These are phyloP conservation scores for Aspidapion aeneum DNA, from an alignment of 2,888 invertebrate genomes.

Conservation along the genomic window DNA sequence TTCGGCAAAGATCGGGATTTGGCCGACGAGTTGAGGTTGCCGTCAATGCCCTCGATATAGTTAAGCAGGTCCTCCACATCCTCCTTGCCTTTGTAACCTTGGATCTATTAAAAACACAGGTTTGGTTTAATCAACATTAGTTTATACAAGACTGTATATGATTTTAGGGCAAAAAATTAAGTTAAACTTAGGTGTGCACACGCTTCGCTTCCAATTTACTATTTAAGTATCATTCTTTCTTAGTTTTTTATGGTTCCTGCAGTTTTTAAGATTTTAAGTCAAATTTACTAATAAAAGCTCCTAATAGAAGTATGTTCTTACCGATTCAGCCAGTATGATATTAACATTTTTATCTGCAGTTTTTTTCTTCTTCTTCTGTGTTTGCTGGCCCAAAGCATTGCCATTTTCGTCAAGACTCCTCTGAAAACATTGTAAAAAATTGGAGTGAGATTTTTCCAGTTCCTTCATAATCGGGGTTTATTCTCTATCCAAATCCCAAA, in stretches of 20 bases:
- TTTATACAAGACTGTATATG: too few species aligned
- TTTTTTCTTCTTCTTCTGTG: constrained; percentile 59
- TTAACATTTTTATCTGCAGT: constrained; percentile 49
- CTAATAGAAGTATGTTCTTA: too few species aligned
- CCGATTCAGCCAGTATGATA: constrained; percentile 47
- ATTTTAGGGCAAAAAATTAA: constrained; percentile 1
- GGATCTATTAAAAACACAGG: constrained; percentile 49
- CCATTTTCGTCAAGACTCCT: constrained; percentile 75
- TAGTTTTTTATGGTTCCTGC: too few species aligned
- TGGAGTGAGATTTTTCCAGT: background rate
- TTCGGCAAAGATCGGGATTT: constrained; percentile 35
- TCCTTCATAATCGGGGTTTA: background rate
- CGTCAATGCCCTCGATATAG: constrained; percentile 71
- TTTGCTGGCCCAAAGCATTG: constrained; percentile 61
- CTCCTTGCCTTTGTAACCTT: constrained; percentile 73
- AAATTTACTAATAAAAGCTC: too few species aligned
- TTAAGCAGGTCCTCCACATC: constrained; percentile 73
- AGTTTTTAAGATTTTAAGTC: too few species aligned
- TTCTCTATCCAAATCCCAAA: too few species aligned
- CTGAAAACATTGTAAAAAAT: constrained; percentile 44
- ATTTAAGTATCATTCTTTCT: too few species aligned
- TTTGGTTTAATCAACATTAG: too few species aligned
- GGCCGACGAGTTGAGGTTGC: constrained; percentile 39
- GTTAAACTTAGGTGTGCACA: too few species aligned
- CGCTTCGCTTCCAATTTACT: too few species aligned